These are phyloP conservation scores for Sylvietta virens DNA, from an alignment of 2,113 vertebrate species.

Conservation along the genomic window DNA sequence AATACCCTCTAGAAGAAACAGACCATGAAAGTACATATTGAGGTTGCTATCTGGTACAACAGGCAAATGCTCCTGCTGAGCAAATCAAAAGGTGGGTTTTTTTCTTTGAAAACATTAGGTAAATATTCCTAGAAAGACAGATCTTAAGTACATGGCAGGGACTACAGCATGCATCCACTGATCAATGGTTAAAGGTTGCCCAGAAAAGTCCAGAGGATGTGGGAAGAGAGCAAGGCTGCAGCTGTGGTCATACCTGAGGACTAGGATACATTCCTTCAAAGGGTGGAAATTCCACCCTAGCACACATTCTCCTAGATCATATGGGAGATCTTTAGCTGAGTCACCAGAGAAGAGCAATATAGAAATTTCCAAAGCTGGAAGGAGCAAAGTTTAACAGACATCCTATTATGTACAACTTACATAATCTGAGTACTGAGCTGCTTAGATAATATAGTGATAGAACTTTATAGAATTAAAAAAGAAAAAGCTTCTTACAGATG, in stretches of 20 bases:
- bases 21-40: not conserved
- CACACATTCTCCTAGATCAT: not conserved
- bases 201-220: not conserved
- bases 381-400: conserved; percentile 2
- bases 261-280: not conserved
- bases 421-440: conserved; percentile 15
- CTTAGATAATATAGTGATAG: conserved; percentile 40
- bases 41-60: conserved; percentile 18
- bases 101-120: not conserved
- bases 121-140: conserved; percentile 28
- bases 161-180: not conserved
- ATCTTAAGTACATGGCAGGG: not conserved
- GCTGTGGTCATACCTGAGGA: not conserved
- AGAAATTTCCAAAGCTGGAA: conserved; percentile 23
- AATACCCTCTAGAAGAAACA: conserved; percentile 14
- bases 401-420: conserved; percentile 36
- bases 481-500: not conserved
- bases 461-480: not conserved
- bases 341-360: not conserved
- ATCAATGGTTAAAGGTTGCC: not conserved
- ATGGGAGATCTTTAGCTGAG: not conserved
- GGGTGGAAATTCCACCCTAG: not conserved
- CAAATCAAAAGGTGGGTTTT: conserved; percentile 6
- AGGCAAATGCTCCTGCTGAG: not conserved
- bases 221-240: not conserved